A percentile compares a stretch with the other conserved stretches of the same genome.
Evolutionary conservation across 2,888 invertebrate species (phyloP).

Genomic region (Xestia rhomboidea): DNA sequence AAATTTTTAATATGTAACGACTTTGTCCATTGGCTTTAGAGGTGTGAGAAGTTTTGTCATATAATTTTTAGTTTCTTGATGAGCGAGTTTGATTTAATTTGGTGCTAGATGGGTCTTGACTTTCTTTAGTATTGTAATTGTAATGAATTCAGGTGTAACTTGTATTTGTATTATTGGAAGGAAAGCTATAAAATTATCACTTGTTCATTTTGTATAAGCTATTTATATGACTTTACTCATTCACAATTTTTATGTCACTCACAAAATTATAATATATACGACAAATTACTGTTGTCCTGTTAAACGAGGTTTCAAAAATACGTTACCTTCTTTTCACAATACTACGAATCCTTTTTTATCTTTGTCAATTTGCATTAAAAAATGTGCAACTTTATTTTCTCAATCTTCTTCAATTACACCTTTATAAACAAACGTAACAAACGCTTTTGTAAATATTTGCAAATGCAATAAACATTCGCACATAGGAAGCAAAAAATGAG

Average conservation of each 20-base stretch:
- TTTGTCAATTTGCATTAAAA: not conserved
- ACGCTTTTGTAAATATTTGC: constrained; percentile 21
- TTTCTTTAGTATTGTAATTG: not conserved
- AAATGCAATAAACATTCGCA: constrained; percentile 5
- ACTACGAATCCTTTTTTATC: not conserved
- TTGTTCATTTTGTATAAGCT: not conserved
- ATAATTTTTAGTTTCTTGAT: constrained; percentile 68
- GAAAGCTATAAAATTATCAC: constrained; percentile 7
- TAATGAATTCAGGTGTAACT: constrained; percentile 31
- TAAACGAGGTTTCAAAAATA: not conserved
- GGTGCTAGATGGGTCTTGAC: constrained; percentile 21
- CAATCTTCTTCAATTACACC: not conserved
- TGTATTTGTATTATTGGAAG: constrained; percentile 13
- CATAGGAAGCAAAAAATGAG: constrained; percentile 66
- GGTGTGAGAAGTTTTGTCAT: constrained; percentile 77
- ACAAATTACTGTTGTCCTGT: not conserved
- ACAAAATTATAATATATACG: not conserved
- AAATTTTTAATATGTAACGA: constrained; percentile 72
- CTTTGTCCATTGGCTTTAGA: constrained; percentile 62
- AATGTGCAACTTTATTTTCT: not conserved
- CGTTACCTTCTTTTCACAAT: too few species aligned
- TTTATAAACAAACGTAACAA: not conserved
- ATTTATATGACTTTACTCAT: not conserved
- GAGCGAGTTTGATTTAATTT: constrained; percentile 64
- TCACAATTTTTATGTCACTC: not conserved